Conservation (phyloP, 1,140 invertebrate genomes). For the Anoplophora glabripennis region DNA sequence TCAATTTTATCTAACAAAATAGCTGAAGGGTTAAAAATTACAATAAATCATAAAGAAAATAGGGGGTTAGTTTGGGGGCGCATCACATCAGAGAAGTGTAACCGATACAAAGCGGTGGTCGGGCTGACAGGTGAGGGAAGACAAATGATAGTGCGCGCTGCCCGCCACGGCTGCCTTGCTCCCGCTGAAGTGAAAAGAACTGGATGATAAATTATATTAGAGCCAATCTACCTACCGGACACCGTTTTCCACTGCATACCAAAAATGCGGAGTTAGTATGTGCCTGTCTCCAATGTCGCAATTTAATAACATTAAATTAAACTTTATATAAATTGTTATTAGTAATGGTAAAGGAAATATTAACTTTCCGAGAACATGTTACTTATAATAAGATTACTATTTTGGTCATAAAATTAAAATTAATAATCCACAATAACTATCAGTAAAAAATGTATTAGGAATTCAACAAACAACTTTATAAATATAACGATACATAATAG, state of each 20-base stretch:
- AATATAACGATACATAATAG: too few relatives aligned
- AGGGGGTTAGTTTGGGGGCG: not conserved
- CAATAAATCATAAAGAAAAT: conserved; percentile 40
- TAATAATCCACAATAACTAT: too few relatives aligned
- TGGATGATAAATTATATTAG: conserved; percentile 37
- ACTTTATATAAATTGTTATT: too few relatives aligned
- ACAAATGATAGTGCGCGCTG: conserved; percentile 38
- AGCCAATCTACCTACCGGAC: conserved; percentile 37
- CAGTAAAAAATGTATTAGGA: too few relatives aligned
- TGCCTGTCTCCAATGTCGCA: conserved; percentile 14
- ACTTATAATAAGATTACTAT: too few relatives aligned
- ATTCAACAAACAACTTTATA: too few relatives aligned
- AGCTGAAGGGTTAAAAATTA: conserved; percentile 39
- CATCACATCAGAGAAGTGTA: conserved; percentile 16
- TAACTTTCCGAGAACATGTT: too few relatives aligned
- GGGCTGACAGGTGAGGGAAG: conserved; percentile 40
- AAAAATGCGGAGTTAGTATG: conserved; percentile 11
- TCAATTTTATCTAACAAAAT: too few relatives aligned
- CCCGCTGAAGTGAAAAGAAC: conserved; percentile 36
- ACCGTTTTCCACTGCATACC: conserved; percentile 17
- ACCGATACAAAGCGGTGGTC: conserved; percentile 40
- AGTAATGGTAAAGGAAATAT: too few relatives aligned
- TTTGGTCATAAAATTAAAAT: too few relatives aligned
- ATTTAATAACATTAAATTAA: too few relatives aligned
- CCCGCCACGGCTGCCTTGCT: conserved; percentile 34